Evolutionary conservation across 2,113 vertebrate genomes (phyloP).

Genomic region (Scytalopus superciliaris): DNA sequence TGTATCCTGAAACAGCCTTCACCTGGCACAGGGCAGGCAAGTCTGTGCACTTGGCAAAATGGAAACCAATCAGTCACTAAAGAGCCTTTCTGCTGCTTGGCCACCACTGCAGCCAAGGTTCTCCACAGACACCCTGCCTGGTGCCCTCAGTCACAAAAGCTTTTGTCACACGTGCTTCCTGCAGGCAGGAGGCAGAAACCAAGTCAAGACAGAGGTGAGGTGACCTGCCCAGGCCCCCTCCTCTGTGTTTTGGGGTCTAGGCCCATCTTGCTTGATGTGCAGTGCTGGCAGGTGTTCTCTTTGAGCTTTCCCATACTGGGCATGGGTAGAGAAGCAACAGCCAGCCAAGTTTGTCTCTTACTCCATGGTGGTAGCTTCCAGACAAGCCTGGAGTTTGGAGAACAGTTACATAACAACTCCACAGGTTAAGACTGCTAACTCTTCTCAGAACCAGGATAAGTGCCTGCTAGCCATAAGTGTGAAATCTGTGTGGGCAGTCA

Average conservation of each 20-base stretch:
- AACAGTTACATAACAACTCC: background rate
- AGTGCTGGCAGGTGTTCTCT: background rate
- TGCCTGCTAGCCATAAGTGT: background rate
- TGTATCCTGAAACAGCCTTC: background rate
- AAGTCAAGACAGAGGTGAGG: background rate
- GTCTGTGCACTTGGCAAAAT: background rate
- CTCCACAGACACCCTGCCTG: background rate
- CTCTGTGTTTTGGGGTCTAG: background rate
- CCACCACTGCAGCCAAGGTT: background rate
- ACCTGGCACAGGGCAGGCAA: background rate
- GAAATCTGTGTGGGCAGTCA: background rate
- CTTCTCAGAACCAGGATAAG: background rate
- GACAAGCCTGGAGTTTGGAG: background rate
- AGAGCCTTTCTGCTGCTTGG: background rate
- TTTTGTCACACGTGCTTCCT: background rate
- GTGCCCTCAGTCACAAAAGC: background rate
- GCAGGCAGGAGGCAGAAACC: background rate
- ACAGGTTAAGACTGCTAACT: background rate
- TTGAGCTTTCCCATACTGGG: background rate
- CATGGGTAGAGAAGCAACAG: background rate
- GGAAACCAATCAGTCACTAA: background rate
- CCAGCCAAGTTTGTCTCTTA: background rate
- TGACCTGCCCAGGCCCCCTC: background rate
- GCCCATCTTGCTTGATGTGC: background rate
- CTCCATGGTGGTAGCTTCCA: background rate